Percentiles rank a stretch among this genome's conserved stretches.
These are phyloP conservation scores for Myiozetetes cayanensis DNA, from an alignment of 2,113 vertebrate genomes.

Conservation along the genomic window DNA sequence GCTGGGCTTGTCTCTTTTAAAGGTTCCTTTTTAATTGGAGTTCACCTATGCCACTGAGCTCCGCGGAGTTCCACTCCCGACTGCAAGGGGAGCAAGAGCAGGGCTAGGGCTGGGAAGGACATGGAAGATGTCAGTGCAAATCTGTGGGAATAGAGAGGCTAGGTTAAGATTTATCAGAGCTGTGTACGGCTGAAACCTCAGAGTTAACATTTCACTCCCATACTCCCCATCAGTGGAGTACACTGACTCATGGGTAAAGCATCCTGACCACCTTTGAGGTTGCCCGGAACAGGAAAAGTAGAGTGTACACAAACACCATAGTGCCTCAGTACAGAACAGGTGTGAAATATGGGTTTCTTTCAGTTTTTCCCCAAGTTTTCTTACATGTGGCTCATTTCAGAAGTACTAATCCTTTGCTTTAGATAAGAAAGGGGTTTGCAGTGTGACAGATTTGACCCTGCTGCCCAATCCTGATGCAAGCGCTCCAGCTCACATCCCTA, in stretches of 20 bases:
- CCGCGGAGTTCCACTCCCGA: background rate
- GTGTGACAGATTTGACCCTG: background rate
- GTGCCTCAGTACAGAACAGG: background rate
- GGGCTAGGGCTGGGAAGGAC: background rate
- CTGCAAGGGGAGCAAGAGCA: background rate
- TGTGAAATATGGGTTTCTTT: background rate
- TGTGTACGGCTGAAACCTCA: background rate
- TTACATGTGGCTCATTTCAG: background rate
- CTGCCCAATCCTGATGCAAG: background rate
- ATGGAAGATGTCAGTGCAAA: background rate
- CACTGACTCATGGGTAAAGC: background rate
- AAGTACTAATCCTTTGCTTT: slow-evolving; percentile 2
- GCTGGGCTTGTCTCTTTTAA: background rate
- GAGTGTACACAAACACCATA: background rate
- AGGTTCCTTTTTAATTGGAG: background rate
- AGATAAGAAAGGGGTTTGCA: background rate
- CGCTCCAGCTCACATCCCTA: background rate
- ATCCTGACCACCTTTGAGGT: background rate
- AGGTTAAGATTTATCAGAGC: background rate
- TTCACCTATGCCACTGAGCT: background rate
- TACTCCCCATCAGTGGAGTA: background rate
- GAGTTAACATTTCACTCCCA: background rate
- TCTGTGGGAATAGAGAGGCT: background rate
- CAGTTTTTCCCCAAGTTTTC: background rate
- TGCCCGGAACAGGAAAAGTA: background rate